Evolutionary conservation across 1,140 invertebrate genomes (phyloP), one percentile per base, ranked within the genome.

Genomic region (Maconellicoccus hirsutus): DNA sequence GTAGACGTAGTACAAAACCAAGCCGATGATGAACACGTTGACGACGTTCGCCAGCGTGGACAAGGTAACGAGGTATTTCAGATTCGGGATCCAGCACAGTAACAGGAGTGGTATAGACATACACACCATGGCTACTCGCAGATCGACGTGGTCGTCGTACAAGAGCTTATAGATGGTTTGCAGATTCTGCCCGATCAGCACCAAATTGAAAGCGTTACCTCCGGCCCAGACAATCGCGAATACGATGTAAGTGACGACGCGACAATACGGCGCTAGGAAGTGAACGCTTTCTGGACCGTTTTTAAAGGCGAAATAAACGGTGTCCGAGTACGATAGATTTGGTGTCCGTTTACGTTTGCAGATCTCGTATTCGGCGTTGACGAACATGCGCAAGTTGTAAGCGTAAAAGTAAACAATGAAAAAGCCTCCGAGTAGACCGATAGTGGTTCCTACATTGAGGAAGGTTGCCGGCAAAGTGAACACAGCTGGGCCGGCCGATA

Each of bases 1-100:
- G 75, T 89, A 84, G 72, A 90, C 80, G 77, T 87, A 89, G 78
- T 87, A 88, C 29, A 88, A 82, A 23, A 87, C 86, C 69, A 89
- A 84, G 1, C 80, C 82, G 69, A 91, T 84, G 25, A 85, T 85
- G 52, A 82, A 78, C 16, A 85, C 80, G 3, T 86, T 86, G 2
- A 86, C 78, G 0, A 82, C 78, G 74, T 92, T 92, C 10, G 90
- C 91, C 4, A 90, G 77, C 1, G 85, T 83, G 1, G 89, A 90
- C 76, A 91, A 87, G 0, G 88, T 86, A 1, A 89, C 85, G 73
- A 93, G 77, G 71, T 85, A 81, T 77, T 90, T 89, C 6, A 92
- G 78, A 76, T 89, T 88, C 42, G 85, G 81, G 1, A 92, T 83
- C 77, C 83, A 88, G 74, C 85, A 87, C 63, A 89, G 86, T 0